Conservation (phyloP, 1,140 invertebrate species). For the Pristionchus pacificus region DNA sequence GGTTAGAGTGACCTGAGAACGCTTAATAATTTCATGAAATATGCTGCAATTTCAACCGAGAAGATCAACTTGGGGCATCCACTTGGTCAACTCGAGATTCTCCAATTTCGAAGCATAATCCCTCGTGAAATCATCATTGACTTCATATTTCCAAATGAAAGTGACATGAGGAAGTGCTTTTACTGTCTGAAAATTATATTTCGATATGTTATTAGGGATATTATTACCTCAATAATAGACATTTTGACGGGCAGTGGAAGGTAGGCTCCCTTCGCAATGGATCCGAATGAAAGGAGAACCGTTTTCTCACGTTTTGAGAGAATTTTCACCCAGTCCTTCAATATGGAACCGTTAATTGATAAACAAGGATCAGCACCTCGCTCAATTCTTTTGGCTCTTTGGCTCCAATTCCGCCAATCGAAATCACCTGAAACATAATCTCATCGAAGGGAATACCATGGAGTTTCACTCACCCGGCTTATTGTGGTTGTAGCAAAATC, state of each 20-base stretch:
- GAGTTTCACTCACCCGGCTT: no score
- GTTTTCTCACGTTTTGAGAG: slow-evolving; percentile 14
- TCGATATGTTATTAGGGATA: not conserved
- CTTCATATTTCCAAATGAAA: slow-evolving; percentile 33
- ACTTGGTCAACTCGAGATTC: slow-evolving; percentile 25
- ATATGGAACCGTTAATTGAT: slow-evolving; percentile 11
- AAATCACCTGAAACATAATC: no score
- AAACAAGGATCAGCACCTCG: no score
- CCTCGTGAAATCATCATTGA: slow-evolving; percentile 16
- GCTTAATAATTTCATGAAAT: no score
- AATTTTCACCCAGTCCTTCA: slow-evolving; percentile 15
- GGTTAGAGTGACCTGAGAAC: no score
- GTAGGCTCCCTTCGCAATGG: slow-evolving; percentile 15
- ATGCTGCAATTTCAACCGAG: no score
- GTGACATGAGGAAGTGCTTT: slow-evolving; percentile 11
- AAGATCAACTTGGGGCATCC: slow-evolving; percentile 27
- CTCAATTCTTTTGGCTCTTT: no score
- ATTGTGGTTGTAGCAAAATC: no score
- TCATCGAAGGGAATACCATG: no score
- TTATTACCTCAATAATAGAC: slow-evolving; percentile 13
- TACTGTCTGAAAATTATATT: not conserved
- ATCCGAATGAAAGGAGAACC: slow-evolving; percentile 28
- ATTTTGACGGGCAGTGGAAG: slow-evolving; percentile 19
- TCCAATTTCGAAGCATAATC: not conserved
- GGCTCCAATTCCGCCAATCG: no score